Conservation (phyloP, 2,113 vertebrate genomes). For the Corythornis madagascariensis region DNA sequence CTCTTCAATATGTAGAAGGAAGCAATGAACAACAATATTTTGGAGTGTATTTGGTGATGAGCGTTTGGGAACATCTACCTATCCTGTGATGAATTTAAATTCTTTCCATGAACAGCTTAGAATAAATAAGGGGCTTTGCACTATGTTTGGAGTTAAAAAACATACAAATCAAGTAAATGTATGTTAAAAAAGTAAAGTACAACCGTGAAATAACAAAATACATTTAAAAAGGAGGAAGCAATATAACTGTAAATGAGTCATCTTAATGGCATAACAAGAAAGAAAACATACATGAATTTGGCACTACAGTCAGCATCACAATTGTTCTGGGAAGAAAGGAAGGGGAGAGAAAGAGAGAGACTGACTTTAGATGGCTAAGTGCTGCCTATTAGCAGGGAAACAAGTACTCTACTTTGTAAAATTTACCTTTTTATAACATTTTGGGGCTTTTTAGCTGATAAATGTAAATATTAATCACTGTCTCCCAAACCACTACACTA, state of each 20-base stretch:
- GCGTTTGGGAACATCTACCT: neutral
- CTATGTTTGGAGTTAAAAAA: conserved; percentile 37
- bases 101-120: neutral
- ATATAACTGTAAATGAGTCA: conserved; percentile 31
- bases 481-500: neutral
- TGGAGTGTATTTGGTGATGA: conserved; percentile 6
- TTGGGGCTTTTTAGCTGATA: neutral
- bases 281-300: conserved; percentile 6
- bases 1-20: conserved; percentile 64
- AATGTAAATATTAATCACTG: neutral
- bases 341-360: neutral
- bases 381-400: neutral
- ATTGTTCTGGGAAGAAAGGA: conserved; percentile 8
- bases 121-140: conserved; percentile 22
- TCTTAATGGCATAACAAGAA: conserved; percentile 36
- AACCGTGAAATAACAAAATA: neutral
- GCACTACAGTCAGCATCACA: neutral
- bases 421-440: neutral
- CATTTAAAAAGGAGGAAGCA: neutral
- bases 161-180: neutral
- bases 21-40: conserved; percentile 50
- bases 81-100: conserved; percentile 17
- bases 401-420: neutral
- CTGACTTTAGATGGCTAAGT: neutral
- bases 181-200: neutral